Base-by-base conservation (phyloP, 2,888 invertebrate genomes). In the Eristalis arbustorum region DNA sequence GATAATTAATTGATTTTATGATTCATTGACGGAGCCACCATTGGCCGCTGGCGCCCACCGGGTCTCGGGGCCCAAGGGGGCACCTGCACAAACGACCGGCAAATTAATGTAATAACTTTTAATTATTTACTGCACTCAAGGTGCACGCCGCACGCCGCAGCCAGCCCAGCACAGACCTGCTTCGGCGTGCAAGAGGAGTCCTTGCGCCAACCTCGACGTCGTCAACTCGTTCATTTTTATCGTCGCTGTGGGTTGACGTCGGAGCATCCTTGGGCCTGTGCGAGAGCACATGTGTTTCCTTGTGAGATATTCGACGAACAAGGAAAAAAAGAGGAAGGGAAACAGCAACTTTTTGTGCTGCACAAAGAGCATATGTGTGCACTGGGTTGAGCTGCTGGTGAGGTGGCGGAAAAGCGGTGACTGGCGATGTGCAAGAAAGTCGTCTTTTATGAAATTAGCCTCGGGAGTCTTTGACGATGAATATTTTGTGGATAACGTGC, bases 1-100 rank as follows among this genome's bases (percentile, higher is more conserved):
- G 87, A 83, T 87, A 87, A 87, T 83, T 83, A 87, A 87, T 87
- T 87, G 87, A 87, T 87, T 87, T 87, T 87, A 79, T 87, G 83
- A 87, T 87, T 87, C 83, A 87, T 87, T 79, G 87, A 79, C 83
- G 37, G 74, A 57, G 11, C 34, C 62, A 59, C 63, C 62, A n/a
- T 67, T 59, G 63, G 40, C 68, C 77, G 77, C 59, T 59, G 78
- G 40, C 85, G 82, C 64, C 69, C n/a, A n/a, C n/a, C 82, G 25
- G 3, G 25, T 25, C n/a, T n/a, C n/a, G n/a, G n/a, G 25, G 25
- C 25, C 25, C 25, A 77, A 77, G 56, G 67, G 63, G 34, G 10
- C 8, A 62, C 57, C 59, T 18, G 1, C 18, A n/a, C 49, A 28
- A 49, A 64, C 72, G 61, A 64, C 72, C 72, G 63, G 74, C 83